These are phyloP conservation scores for Macheiramphus alcinus DNA, from an alignment of 2,113 vertebrate genomes.

Conservation along the genomic window DNA sequence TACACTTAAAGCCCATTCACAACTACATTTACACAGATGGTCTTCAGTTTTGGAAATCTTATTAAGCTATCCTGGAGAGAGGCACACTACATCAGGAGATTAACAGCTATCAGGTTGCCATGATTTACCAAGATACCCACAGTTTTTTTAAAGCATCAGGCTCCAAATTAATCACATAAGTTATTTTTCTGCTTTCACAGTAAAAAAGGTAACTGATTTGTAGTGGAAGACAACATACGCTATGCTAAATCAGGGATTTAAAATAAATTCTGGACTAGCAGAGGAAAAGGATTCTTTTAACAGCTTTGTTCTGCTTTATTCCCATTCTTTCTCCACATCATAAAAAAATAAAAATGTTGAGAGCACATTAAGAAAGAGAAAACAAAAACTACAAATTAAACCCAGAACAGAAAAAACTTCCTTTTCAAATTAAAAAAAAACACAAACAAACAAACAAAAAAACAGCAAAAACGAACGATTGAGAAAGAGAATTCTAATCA, in stretches of 20 bases:
- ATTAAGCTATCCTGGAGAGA: neutral
- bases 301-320: neutral
- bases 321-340: neutral
- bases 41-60: neutral
- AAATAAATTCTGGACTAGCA: neutral
- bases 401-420: neutral
- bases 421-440: neutral
- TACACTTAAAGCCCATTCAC: neutral
- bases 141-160: neutral
- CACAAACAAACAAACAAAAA: neutral
- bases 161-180: neutral
- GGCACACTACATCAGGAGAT: neutral
- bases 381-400: neutral
- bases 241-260: neutral
- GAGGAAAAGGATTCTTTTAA: neutral
- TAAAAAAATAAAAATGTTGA: neutral
- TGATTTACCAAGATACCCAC: neutral
- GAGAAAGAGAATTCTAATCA: neutral
- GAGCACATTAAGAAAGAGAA: neutral
- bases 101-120: neutral
- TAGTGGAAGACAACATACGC: neutral
- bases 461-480: neutral
- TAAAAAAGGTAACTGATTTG: neutral
- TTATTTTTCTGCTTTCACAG: neutral
- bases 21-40: neutral